Evolutionary conservation across 2,113 vertebrate species (phyloP).

Genomic region (Calyptomena viridis): DNA sequence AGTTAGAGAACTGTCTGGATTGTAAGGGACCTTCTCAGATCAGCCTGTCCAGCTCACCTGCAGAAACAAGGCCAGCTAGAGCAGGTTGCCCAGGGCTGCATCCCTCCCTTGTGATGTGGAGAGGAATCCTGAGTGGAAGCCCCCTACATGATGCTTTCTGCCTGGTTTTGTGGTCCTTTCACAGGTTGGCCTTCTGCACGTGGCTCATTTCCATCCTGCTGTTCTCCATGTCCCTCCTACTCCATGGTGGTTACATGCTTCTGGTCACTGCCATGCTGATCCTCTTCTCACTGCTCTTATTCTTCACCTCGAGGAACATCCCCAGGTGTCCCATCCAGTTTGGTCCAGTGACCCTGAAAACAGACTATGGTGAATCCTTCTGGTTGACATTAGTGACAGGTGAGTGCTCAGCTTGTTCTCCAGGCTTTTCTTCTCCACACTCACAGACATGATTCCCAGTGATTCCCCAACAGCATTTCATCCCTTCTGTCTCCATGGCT

Average conservation of each 20-base stretch:
- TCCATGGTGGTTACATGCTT: slow-evolving; percentile 86
- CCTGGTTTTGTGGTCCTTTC: not conserved
- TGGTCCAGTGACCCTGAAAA: slow-evolving; percentile 73
- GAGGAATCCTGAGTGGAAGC: not conserved
- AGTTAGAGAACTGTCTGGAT: not conserved
- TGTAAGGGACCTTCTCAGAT: not conserved
- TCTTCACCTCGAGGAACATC: slow-evolving; percentile 75
- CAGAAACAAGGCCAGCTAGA: not conserved
- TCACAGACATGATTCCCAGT: not conserved
- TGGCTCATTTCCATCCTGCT: slow-evolving; percentile 90
- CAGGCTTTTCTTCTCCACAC: not conserved
- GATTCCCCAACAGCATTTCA: accelerated
- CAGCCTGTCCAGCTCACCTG: not conserved
- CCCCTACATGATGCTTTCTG: not conserved
- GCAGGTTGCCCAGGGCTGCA: not conserved
- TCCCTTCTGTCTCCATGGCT: not conserved
- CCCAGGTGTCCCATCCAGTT: slow-evolving; percentile 79
- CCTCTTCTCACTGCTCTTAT: slow-evolving; percentile 85
- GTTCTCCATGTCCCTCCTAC: slow-evolving; percentile 84
- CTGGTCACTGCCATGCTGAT: slow-evolving; percentile 80
- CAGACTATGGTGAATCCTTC: slow-evolving; percentile 84
- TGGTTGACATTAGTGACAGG: slow-evolving; percentile 89
- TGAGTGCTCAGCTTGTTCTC: slow-evolving; percentile 32
- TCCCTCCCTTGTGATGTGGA: not conserved
- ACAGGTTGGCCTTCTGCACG: slow-evolving; percentile 91